phyloP scores from a whole-genome alignment of 30 jellyfish, hydroid and myxozoan genomes.

The Rhopilema esculentum region DNA sequence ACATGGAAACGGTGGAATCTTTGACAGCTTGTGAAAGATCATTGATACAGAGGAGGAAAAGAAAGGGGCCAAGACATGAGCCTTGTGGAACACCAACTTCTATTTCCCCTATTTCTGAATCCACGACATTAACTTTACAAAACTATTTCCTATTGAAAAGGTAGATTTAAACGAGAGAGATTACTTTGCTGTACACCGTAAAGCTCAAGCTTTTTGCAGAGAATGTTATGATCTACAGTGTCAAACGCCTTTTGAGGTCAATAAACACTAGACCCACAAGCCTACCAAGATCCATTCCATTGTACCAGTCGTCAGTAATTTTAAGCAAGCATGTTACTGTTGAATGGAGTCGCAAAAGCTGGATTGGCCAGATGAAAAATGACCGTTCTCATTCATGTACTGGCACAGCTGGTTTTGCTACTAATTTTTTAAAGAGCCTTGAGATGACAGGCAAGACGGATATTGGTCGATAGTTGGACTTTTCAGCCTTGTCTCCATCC shows the following conservation, averaged over 20 bases:
- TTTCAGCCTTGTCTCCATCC: slow-evolving; percentile 58
- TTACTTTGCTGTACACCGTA: slow-evolving; percentile 40
- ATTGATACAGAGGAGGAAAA: no score
- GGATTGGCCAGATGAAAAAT: slow-evolving; percentile 2
- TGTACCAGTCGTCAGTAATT: slow-evolving; percentile 52
- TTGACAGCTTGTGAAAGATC: no score
- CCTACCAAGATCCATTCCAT: slow-evolving; percentile 43
- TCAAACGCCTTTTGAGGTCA: slow-evolving; percentile 56
- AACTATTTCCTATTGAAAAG: no score
- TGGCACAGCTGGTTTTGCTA: no score
- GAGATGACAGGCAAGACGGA: slow-evolving; percentile 47
- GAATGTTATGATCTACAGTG: slow-evolving; percentile 31
- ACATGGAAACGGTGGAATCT: no score
- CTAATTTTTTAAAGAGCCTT: no score
- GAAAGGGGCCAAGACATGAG: no score
- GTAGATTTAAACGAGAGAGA: no score
- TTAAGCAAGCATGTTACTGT: slow-evolving; percentile 31
- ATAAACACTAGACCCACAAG: slow-evolving; percentile 55
- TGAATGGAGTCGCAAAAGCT: slow-evolving; percentile 36
- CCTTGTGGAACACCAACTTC: no score
- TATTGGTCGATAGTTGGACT: slow-evolving; percentile 52
- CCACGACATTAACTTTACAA: no score
- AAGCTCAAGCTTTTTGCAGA: slow-evolving; percentile 49
- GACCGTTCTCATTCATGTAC: no score
- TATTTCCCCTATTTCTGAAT: no score